Conservation (phyloP, 2,888 invertebrate genomes). For the Elmis aenea region DNA sequence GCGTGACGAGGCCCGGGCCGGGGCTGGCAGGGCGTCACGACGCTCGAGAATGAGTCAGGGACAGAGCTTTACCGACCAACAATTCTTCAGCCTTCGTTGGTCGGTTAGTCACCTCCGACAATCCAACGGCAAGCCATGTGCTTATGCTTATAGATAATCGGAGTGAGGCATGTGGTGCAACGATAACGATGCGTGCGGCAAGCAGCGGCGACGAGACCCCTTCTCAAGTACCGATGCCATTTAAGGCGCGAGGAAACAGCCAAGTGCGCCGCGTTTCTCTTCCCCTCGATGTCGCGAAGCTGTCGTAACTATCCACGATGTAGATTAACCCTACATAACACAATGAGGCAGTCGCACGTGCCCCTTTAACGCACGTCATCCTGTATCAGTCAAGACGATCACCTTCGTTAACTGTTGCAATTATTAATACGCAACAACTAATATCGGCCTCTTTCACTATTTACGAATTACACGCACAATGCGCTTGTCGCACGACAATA, state of each 20-base stretch:
- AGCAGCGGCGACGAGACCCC: constrained; percentile 34
- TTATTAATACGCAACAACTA: too few species aligned
- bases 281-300: constrained; percentile 26
- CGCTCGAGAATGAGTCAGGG: constrained; percentile 22
- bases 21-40: constrained; percentile 27
- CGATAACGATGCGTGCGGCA: constrained; percentile 18
- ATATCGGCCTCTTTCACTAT: too few species aligned
- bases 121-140: constrained; percentile 35
- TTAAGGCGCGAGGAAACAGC: constrained; percentile 46
- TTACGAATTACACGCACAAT: too few species aligned
- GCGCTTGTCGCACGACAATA: too few species aligned
- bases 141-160: constrained; percentile 27
- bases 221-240: constrained; percentile 47
- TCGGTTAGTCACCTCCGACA: constrained; percentile 40
- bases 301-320: constrained; percentile 14
- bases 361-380: too few species aligned
- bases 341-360: constrained; percentile 21
- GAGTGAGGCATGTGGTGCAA: constrained; percentile 25
- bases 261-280: constrained; percentile 44
- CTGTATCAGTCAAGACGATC: too few species aligned
- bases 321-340: constrained; percentile 24
- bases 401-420: too few species aligned
- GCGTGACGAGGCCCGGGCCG: constrained; percentile 28
- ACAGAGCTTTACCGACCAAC: constrained; percentile 16
- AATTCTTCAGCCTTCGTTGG: constrained; percentile 18